Evolutionary conservation across 2,113 vertebrate genomes (phyloP).

Genomic region (Stercorarius parasiticus): DNA sequence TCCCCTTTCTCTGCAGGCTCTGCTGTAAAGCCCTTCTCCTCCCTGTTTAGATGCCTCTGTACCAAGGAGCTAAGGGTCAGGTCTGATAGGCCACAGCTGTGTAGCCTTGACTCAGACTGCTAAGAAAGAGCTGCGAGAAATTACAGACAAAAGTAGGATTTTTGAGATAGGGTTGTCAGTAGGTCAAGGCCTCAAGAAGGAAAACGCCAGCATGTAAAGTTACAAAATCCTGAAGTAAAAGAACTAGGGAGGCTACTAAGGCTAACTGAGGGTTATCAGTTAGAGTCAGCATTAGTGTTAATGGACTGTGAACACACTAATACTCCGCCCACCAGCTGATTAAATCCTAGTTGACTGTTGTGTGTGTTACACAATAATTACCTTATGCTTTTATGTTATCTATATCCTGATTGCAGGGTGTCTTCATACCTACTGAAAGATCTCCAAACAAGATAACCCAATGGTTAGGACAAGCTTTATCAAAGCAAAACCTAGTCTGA

Average conservation of each 20-base stretch:
- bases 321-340: background rate
- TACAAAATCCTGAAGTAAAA: background rate
- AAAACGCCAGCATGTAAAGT: background rate
- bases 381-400: background rate
- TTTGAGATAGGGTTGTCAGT: background rate
- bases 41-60: background rate
- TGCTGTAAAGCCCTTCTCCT: background rate
- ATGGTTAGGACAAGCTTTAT: background rate
- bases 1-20: background rate
- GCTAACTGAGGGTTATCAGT: background rate
- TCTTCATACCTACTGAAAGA: background rate
- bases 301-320: background rate
- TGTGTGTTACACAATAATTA: background rate
- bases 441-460: background rate
- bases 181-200: background rate
- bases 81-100: background rate
- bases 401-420: background rate
- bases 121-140: background rate
- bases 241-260: background rate
- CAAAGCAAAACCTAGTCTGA: background rate
- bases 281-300: background rate
- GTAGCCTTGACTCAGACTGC: background rate
- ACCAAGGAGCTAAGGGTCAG: background rate
- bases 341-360: background rate
- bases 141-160: background rate